Conservation (phyloP, 2,113 vertebrate genomes). For the Hemiscyllium ocellatum region DNA sequence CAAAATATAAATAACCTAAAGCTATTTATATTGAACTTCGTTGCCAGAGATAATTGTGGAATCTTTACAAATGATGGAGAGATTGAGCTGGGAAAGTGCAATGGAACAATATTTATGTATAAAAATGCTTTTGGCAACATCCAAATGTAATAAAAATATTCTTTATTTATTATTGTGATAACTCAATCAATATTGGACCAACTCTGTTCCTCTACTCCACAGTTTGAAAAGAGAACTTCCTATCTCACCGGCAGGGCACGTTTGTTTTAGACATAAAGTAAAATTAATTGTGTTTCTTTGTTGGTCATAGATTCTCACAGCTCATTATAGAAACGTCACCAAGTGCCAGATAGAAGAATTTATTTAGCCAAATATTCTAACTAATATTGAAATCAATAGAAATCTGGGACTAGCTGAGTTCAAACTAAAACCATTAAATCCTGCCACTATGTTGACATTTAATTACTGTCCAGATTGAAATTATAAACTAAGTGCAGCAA, state of each 20-base stretch:
- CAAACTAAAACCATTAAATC: not conserved
- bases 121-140: not conserved
- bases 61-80: not conserved
- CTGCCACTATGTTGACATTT: not conserved
- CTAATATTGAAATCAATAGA: not conserved
- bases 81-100: not conserved
- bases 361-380: not conserved
- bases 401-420: not conserved
- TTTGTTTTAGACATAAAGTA: not conserved
- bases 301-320: not conserved
- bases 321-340: not conserved
- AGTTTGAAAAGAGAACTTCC: not conserved
- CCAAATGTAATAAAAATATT: not conserved
- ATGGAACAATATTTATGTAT: not conserved
- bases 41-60: not conserved
- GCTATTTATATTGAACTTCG: not conserved
- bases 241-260: not conserved
- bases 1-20: too few species aligned
- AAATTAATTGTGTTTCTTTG: not conserved
- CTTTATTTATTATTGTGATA: not conserved
- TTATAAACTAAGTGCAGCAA: not conserved
- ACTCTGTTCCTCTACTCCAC: not conserved
- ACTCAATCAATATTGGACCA: not conserved
- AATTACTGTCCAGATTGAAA: slow-evolving; percentile 18
- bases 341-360: not conserved